Percentiles rank a stretch among this genome's conserved stretches.
Evolutionary conservation across 2,797 vertebrate genomes (phyloP).

Genomic region (Parambassis ranga): DNA sequence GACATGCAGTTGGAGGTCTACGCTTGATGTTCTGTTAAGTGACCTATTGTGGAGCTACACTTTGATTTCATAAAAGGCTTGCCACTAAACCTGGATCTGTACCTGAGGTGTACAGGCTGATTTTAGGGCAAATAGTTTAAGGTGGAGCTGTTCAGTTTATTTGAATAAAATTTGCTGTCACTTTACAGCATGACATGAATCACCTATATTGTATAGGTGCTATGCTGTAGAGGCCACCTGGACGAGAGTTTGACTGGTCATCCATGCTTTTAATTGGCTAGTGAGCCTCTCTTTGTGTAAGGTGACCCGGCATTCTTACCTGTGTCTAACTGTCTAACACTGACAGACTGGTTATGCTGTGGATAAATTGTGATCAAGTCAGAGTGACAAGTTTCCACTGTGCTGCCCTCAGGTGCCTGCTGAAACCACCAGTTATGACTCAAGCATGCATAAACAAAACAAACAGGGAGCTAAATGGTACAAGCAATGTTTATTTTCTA

Average conservation of each 20-base stretch:
- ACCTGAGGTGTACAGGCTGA: background rate
- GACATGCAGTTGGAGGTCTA: background rate
- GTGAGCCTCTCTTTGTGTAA: background rate
- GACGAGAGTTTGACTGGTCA: background rate
- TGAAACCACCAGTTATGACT: background rate
- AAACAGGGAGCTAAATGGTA: background rate
- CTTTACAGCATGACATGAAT: background rate
- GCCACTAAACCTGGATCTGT: background rate
- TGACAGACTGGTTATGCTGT: background rate
- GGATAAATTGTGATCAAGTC: background rate
- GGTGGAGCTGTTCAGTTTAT: background rate
- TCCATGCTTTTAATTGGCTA: background rate
- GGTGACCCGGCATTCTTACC: background rate
- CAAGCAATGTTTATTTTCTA: background rate
- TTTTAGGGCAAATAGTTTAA: background rate
- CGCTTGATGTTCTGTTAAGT: background rate
- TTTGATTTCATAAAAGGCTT: background rate
- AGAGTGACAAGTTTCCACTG: background rate
- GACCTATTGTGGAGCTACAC: background rate
- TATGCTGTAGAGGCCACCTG: slow-evolving; percentile 16
- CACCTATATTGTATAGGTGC: background rate
- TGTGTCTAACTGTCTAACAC: background rate
- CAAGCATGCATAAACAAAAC: background rate
- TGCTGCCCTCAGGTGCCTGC: background rate
- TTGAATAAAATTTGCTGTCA: background rate